Evolutionary conservation across 2,113 vertebrate species (phyloP).

Genomic region (Aythya baeri): DNA sequence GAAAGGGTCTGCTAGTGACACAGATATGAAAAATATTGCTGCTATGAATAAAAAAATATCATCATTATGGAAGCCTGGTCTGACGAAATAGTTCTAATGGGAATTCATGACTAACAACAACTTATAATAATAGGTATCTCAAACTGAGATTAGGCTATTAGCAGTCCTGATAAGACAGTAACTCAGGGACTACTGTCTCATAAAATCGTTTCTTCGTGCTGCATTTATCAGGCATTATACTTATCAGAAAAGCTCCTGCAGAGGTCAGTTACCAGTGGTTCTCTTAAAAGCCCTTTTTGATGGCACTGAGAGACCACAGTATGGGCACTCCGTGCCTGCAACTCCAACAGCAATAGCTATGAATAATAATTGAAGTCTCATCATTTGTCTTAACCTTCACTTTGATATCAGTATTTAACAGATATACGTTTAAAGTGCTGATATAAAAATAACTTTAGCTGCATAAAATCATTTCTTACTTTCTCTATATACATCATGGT

Average conservation of each 20-base stretch:
- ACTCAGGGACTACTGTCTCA: neutral
- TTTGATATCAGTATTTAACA: neutral
- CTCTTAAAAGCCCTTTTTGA: neutral
- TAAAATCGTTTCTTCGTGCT: conserved; percentile 16
- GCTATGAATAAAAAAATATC: neutral
- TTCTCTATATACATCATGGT: neutral
- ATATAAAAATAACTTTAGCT: neutral
- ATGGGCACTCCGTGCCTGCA: neutral
- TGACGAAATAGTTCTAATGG: neutral
- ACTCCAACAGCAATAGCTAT: neutral
- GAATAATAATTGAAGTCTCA: neutral
- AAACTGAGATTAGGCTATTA: neutral
- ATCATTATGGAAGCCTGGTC: neutral
- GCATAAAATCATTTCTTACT: neutral
- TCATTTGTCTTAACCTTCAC: neutral
- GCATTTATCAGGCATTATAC: neutral
- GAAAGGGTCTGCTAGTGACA: neutral
- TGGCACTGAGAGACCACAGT: neutral
- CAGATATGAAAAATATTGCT: neutral
- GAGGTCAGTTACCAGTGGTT: neutral
- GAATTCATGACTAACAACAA: neutral
- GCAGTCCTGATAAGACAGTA: neutral
- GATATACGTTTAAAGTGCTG: neutral
- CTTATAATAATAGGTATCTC: neutral
- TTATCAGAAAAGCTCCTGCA: neutral